Base-by-base conservation (phyloP, 2,888 invertebrate species). In the Gonocerus acuteangulatus region DNA sequence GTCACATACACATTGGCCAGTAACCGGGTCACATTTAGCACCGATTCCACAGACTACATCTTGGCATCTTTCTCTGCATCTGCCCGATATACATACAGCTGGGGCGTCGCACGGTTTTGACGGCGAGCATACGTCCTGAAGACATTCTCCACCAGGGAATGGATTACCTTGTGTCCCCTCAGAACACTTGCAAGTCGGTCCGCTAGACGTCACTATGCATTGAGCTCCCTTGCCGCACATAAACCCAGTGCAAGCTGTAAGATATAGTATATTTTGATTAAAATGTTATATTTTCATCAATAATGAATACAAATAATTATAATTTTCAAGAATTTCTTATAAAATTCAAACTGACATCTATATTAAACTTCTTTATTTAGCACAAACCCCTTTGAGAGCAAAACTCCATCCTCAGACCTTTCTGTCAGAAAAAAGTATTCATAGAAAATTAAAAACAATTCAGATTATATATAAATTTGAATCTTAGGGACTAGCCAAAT, bases 91-190 rank as follows among this genome's bases (percentile, higher is more conserved):
- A 72, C 93, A 94, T 1, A 89, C 82, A 69, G 87, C 82, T 0
- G 89, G 87, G 51, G 85, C 83, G 27, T 82, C 82, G 69, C 93
- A 93, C 0, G 89, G 87, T 56, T 85, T 78, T 0, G 82, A 80
- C 2, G 84, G 78, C 0, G 89, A 89, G 73, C 93, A 93, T 57
- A 89, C 79, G 74, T 92, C 92, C 56, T 87, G 84, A 59, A 80
- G 79, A 71, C 94, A 94, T 59, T 80, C 80, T 39, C 93, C 94
- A 22, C 94, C 94, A 1, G 92, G 89, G 78, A 93, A 94, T 6
- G 94, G 92, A 76, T 94, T 93, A 18, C 93, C 93, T 61, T 85
- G 81, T 73, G 85, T 87, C 48, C 91, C 91, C 72, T 90, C 88
- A 1, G 86, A 82, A 71, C 93, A 94, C 71, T 89, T 86, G 72